phyloP scores from a whole-genome alignment of 1,140 invertebrate genomes.

The Cheumatopsyche charites region DNA sequence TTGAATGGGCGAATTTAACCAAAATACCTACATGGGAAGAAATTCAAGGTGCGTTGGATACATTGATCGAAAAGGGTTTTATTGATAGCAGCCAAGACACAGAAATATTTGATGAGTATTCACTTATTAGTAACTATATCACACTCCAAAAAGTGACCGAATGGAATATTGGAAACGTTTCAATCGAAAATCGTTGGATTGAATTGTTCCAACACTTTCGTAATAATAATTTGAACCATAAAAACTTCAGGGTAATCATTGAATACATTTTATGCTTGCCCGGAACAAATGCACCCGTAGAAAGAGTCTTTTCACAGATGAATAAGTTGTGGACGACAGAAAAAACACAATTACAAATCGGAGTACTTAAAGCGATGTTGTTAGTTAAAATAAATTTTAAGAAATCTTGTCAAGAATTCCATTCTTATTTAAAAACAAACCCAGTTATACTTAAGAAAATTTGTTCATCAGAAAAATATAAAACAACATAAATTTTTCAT shows the following conservation, averaged over 20 bases:
- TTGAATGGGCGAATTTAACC: neutral
- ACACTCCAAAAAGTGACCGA: constrained; percentile 48
- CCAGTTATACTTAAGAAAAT: no score
- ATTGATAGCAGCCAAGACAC: constrained; percentile 48
- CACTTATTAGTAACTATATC: constrained; percentile 42
- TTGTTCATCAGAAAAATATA: no score
- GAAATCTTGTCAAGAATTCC: constrained; percentile 6
- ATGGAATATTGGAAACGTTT: constrained; percentile 50
- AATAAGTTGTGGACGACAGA: constrained; percentile 6
- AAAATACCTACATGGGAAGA: constrained; percentile 8
- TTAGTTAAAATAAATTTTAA: neutral
- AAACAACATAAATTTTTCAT: no score
- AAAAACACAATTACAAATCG: neutral
- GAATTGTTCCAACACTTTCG: constrained; percentile 51
- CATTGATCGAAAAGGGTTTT: constrained; percentile 50
- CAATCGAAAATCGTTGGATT: constrained; percentile 49
- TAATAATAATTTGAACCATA: constrained; percentile 49
- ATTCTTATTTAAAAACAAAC: neutral
- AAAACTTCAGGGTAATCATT: constrained; percentile 49
- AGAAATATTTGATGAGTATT: constrained; percentile 49
- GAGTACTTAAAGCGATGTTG: neutral
- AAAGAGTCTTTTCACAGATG: neutral
- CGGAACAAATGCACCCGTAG: constrained; percentile 6
- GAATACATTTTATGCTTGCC: constrained; percentile 44
- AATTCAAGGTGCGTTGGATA: constrained; percentile 39